Evolutionary conservation across 2,797 vertebrate species (phyloP).

Genomic region (Aselliscus stoliczkanus): DNA sequence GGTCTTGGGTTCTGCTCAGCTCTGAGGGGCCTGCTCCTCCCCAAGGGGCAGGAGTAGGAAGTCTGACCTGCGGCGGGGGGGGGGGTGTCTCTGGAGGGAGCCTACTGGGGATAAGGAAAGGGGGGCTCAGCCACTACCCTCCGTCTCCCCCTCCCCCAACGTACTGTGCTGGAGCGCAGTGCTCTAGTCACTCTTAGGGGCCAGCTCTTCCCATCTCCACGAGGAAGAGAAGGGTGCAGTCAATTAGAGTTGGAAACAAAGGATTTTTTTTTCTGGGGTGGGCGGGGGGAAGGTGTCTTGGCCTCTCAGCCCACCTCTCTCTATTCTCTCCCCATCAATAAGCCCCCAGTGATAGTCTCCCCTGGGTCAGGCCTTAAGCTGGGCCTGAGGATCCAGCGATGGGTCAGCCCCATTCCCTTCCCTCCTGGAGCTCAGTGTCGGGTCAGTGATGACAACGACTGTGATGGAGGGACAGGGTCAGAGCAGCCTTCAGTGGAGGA

Average conservation of each 20-base stretch:
- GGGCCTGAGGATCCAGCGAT: neutral
- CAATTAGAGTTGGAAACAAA: neutral
- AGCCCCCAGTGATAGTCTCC: neutral
- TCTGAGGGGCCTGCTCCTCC: neutral
- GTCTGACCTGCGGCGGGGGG: neutral
- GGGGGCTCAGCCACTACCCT: no score
- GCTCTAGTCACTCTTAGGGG: no score
- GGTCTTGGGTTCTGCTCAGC: neutral
- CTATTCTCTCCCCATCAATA: no score
- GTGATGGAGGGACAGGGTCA: neutral
- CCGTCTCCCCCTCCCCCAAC: neutral
- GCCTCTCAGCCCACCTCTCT: neutral
- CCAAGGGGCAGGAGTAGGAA: neutral
- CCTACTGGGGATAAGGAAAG: neutral
- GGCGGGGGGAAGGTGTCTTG: neutral
- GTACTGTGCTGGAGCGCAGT: no score
- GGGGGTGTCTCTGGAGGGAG: neutral
- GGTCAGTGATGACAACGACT: neutral
- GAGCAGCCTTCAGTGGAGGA: no score
- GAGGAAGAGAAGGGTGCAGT: neutral
- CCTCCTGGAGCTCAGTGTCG: neutral
- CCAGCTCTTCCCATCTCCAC: no score
- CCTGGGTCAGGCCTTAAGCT: neutral
- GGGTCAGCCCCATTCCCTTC: neutral
- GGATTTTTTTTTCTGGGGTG: no score